Evolutionary conservation across 1,140 invertebrate species (phyloP), one percentile per base, ranked within the genome.

Genomic region (Drosophila serrata): DNA sequence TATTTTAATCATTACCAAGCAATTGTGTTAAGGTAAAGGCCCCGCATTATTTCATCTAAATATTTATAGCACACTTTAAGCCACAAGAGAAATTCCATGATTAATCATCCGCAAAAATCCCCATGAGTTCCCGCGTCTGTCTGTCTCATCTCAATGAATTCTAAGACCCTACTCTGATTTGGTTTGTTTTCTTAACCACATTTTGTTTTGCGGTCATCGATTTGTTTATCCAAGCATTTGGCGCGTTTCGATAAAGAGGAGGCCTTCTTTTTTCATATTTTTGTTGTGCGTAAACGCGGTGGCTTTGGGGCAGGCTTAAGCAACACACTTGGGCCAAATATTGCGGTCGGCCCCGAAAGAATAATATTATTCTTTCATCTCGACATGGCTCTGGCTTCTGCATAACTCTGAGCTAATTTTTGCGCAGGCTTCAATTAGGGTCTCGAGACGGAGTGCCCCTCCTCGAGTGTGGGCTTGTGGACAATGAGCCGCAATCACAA

Each of bases 401-500:
- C 74, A 77, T 68, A 77, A 60, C 48, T 77, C 45, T 77, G 73
- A 68, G 74, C 74, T 77, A 77, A 77, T 77, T 77, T 77, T 60
- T 68, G 37, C 39, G 62, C 17, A 39, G 46, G 56, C 62, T 37
- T 77, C 74, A 77, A 77, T 77, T 77, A 77, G 74, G 55, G 69
- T 49, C 74, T 76, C 37, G 73, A 74, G 46, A 59, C 53, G 68
- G 62, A 62, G 70, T 27, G 68, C 19, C 62, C 40, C 39, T 68
- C 40, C 39, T 68, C 63, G 46, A 76, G 74, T 76, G 74, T 76
- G 73, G 73, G 73, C 74, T 76, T 72, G 65, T 73, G 74, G 74
- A 77, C 74, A 77, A 77, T 77, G 74, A 77, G 68, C 74, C 75
- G 74, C 69, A 74, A 77, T 76, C 62, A 68, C 74, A 77, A 77